Evolutionary conservation across 2,888 invertebrate species (phyloP), one percentile per base, ranked within the genome.

Genomic region (Baronia brevicornis): DNA sequence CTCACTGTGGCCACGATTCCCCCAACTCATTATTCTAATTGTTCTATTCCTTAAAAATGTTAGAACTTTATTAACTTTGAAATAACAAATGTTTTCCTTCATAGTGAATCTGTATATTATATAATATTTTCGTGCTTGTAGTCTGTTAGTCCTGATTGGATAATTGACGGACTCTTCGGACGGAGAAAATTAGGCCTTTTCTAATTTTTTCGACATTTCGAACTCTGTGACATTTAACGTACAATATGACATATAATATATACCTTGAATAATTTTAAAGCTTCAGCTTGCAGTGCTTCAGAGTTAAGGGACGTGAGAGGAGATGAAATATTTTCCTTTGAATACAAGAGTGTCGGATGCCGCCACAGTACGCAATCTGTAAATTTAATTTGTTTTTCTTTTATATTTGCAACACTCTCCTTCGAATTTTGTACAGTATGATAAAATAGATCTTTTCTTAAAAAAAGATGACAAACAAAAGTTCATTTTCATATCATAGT

Each of bases 231-330:
- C n/a, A n/a, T n/a, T n/a, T 11, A 17, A 5, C 6, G 18, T 22
- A 18, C 5, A 13, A 38, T 8, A 27, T 21, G n/a, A 3, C 7
- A 24, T 3, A 12, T 18, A n/a, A 4, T 18, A 36, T 54, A 43
- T 57, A 94, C 95, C 89, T 97, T 97, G 66, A 97, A 97, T 41
- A 97, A 84, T 74, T 97, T 96, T 48, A 97, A 88, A 36, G 97
- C 96, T 80, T 96, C 96, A 2, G 91, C 89, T 72, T 97, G 96
- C 51, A 97, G 84, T 4, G 90, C 87, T 69, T 96, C 96, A 0
- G 95, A 93, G 35, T 95, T 94, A 37, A 97, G 86, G 18, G 96
- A 96, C 0, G 97, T 96, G 10, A 97, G 86, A 1, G 97, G 96
- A 28, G 95, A 92, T 0, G 92, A 89, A 33, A 96, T 93, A 43